Evolutionary conservation across 2,888 invertebrate species (phyloP).

Genomic region (Timandra comae): DNA sequence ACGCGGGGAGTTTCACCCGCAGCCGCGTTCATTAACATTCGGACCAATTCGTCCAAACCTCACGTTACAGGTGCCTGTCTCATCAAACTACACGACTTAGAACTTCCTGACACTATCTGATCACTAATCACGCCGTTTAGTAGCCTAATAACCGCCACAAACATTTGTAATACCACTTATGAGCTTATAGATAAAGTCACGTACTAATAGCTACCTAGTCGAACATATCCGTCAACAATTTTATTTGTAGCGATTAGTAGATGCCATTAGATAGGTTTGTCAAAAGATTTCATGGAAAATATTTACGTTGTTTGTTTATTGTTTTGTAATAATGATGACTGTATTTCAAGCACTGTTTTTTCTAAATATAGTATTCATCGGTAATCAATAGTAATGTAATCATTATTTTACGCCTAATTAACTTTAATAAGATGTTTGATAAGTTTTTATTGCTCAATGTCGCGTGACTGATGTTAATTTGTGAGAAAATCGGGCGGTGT

Average conservation of each 20-base stretch:
- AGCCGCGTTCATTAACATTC: conserved; percentile 55
- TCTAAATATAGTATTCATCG: too few relatives aligned
- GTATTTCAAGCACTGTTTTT: too few relatives aligned
- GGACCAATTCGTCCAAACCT: conserved; percentile 60
- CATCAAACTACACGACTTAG: conserved; percentile 41
- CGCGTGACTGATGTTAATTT: conserved; percentile 53
- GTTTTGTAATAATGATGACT: conserved; percentile 21
- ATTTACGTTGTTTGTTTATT: conserved; percentile 1
- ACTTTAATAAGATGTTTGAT: conserved; percentile 52
- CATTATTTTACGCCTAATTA: conserved; percentile 53
- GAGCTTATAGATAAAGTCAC: conserved; percentile 21
- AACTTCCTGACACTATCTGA: conserved; percentile 56
- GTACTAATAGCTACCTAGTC: conserved; percentile 18
- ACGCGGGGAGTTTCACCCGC: conserved; percentile 32
- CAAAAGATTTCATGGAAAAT: conserved; percentile 1
- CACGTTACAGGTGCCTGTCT: conserved; percentile 57
- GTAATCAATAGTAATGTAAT: too few relatives aligned
- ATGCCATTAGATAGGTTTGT: conserved; percentile 6
- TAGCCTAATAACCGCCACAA: conserved; percentile 39
- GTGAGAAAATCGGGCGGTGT: conserved; percentile 38
- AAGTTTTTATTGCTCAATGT: conserved; percentile 59
- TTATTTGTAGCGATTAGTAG: too few relatives aligned
- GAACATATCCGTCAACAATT: conserved; percentile 6
- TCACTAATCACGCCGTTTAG: conserved; percentile 50
- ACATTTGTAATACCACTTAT: conserved; percentile 30